A percentile compares a stretch with the other conserved stretches of the same genome.
Evolutionary conservation across 2,113 vertebrate species (phyloP).

Genomic region (Nannospalax galili): DNA sequence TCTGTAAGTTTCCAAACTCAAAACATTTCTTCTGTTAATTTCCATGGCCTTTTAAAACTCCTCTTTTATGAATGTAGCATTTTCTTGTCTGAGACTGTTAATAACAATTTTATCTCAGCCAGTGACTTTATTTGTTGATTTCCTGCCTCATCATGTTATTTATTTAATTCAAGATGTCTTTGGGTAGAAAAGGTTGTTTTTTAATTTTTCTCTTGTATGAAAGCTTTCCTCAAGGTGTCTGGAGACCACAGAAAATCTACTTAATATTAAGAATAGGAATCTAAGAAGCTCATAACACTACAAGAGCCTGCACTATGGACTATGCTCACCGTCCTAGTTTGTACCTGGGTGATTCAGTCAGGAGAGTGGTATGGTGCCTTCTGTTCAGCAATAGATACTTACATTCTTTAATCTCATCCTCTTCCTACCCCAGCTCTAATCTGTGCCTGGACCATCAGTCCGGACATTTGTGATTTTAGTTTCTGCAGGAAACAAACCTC

Average conservation of each 20-base stretch:
- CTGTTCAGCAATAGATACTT: background rate
- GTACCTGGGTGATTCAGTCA: background rate
- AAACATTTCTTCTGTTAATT: background rate
- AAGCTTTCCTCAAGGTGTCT: background rate
- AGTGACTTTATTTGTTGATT: background rate
- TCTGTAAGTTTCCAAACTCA: background rate
- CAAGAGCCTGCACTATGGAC: background rate
- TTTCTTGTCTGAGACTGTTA: background rate
- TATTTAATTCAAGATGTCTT: constrained; percentile 16
- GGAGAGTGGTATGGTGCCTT: background rate
- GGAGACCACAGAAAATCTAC: background rate
- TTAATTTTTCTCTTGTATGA: background rate
- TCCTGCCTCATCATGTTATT: background rate
- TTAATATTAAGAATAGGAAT: background rate
- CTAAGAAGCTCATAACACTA: background rate
- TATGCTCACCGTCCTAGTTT: background rate
- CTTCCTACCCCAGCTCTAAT: background rate
- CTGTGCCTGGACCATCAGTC: background rate
- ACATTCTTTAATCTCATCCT: background rate
- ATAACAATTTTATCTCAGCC: background rate
- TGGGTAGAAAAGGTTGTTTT: background rate
- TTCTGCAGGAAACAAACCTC: background rate
- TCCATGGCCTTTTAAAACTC: background rate
- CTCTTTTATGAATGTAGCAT: background rate
- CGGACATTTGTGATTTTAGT: background rate